Evolutionary conservation across 1,140 invertebrate species (phyloP).

Genomic region (Aphis gossypii): DNA sequence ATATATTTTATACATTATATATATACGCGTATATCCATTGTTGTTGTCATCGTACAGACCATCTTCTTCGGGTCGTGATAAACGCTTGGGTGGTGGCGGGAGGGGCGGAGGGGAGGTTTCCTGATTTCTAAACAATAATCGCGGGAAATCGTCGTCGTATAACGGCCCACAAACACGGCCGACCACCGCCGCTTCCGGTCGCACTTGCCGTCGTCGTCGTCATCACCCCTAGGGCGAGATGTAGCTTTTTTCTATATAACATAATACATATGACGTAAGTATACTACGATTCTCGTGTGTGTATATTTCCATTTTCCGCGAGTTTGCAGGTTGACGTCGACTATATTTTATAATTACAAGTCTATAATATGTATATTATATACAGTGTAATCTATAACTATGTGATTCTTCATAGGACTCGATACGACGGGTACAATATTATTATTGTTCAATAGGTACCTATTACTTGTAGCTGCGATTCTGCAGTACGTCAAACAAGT

Average conservation of each 20-base stretch:
- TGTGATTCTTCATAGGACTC: too few relatives aligned
- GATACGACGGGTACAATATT: too few relatives aligned
- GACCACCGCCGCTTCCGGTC: slow-evolving; percentile 37
- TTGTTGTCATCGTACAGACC: slow-evolving; percentile 27
- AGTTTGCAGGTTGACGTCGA: too few relatives aligned
- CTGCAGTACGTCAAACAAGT: too few relatives aligned
- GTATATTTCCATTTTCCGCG: not conserved
- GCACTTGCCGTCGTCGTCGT: not conserved
- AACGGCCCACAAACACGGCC: slow-evolving; percentile 1
- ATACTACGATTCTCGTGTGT: not conserved
- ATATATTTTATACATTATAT: not conserved
- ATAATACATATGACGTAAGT: not conserved
- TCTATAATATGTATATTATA: not conserved
- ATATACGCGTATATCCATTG: slow-evolving; percentile 21
- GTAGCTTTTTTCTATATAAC: not conserved
- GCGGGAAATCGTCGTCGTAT: not conserved
- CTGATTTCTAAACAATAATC: slow-evolving; percentile 53
- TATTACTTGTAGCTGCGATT: too few relatives aligned
- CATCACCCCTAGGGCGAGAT: not conserved
- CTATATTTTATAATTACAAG: too few relatives aligned
- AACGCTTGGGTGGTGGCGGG: not conserved
- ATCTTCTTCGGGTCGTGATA: slow-evolving; percentile 28
- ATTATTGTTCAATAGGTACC: not conserved
- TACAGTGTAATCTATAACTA: too few relatives aligned
- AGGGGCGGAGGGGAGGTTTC: not conserved